Evolutionary conservation across 1,140 invertebrate genomes (phyloP), one percentile per base, ranked within the genome.

Genomic region (Ladona fulva): DNA sequence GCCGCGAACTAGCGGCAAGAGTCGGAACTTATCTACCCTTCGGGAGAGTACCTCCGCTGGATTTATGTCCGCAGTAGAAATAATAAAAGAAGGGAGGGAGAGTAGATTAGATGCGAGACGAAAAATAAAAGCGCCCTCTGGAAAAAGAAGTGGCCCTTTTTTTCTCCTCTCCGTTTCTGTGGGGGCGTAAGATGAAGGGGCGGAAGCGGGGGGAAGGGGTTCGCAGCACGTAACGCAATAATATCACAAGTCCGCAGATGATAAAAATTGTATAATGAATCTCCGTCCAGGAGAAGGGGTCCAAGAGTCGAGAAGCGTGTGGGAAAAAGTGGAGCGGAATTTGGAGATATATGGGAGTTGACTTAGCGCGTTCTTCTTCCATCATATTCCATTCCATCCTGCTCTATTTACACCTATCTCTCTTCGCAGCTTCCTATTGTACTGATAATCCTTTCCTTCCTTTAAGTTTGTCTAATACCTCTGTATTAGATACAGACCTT

Each of bases 211-310:
- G 29, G 29, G 52, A 22, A 66, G 52, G 52, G 52, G n/a, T 22
- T 66, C 12, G 29, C 52, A 6, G n/a, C 52, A 66, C 52, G 52
- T 66, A 66, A 66, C 52, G 52, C 52, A 66, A 66, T 66, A 66
- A 66, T 66, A 66, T 66, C 52, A 66, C 52, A 66, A 66, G 52
- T 66, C 52, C 52, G n/a, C 52, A 66, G 52, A 66, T 66, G 52
- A 66, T 66, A 66, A 66, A 66, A 66, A 66, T 66, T 66, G 52
- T 66, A 66, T 66, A 66, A 66, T 66, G 52, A 66, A 66, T 66
- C 52, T 66, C 52, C 52, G 44, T 10, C 44, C 19, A 52, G 3
- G 52, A 22, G 52, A 22, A 66, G 52, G 14, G 52, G 52, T 11
- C 44, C 44, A 52, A 52, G 19, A 52, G 44, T 52, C 44, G 19